phyloP scores from a whole-genome alignment of 2,888 invertebrate genomes.

The Lasioglossum oenotherae region DNA sequence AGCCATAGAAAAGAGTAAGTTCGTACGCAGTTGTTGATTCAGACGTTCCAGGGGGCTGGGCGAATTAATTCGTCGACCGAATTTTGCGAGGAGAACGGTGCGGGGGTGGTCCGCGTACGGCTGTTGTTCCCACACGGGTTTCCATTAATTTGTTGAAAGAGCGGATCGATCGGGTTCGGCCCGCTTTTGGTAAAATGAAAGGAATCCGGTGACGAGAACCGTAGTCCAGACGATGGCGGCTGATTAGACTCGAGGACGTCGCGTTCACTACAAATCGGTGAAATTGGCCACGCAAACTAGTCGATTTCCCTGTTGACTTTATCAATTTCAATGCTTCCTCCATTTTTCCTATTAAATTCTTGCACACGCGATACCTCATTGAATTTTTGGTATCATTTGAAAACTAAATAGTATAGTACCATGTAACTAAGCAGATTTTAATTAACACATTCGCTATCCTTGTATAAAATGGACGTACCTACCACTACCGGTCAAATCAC shows the following conservation, averaged over 20 bases:
- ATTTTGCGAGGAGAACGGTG: not conserved
- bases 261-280: not conserved
- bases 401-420: no score
- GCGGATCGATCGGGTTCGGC: not conserved
- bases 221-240: not conserved
- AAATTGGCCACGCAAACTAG: not conserved
- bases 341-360: not conserved
- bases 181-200: conserved; percentile 8
- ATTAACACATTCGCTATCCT: no score
- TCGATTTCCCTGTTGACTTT: not conserved
- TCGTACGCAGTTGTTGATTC: not conserved
- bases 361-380: not conserved
- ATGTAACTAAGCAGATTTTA: no score
- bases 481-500: no score
- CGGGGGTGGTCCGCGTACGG: not conserved
- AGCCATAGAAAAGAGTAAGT: not conserved
- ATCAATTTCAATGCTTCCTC: not conserved
- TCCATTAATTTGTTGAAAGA: not conserved
- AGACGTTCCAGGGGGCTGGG: not conserved
- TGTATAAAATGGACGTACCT: no score
- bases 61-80: not conserved
- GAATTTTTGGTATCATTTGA: no score
- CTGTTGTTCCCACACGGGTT: not conserved
- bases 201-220: conserved; percentile 6
- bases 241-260: conserved; percentile 3